Conservation (phyloP, 2,888 invertebrate genomes). For the Matsumyia berberina region DNA sequence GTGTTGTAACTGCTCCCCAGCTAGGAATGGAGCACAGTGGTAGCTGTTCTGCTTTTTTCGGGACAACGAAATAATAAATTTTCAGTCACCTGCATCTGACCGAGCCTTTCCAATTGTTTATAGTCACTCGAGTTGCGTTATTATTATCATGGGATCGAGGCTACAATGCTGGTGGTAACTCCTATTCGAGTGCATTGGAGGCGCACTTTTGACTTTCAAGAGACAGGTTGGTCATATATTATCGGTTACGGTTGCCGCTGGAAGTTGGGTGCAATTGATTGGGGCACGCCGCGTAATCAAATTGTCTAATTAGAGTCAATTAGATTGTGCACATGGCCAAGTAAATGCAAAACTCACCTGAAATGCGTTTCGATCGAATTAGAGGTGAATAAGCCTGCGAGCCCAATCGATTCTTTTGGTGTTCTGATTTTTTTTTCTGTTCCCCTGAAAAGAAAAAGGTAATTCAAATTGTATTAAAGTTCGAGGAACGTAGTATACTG, state of each 20-base stretch:
- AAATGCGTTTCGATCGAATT: constrained; percentile 51
- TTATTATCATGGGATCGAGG: constrained; percentile 68
- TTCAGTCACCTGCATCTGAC: constrained; percentile 58
- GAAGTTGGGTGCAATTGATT: constrained; percentile 42
- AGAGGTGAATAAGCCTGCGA: constrained; percentile 2
- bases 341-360: constrained; percentile 67
- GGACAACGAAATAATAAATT: constrained; percentile 69
- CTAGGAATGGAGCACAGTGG: constrained; percentile 12
- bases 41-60: constrained; percentile 23
- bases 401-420: constrained; percentile 36
- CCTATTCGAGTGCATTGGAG: constrained; percentile 51
- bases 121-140: constrained; percentile 26
- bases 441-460: constrained; percentile 50
- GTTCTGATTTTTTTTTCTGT: constrained; percentile 7
- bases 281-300: constrained; percentile 68
- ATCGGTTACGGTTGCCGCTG: constrained; percentile 13
- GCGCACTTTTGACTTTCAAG: constrained; percentile 72
- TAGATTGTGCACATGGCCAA: constrained; percentile 67
- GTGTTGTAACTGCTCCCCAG: constrained; percentile 43
- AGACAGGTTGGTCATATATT: constrained; percentile 58
- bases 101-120: constrained; percentile 53
- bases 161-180: constrained; percentile 66
- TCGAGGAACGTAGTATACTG: background rate
- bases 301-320: constrained; percentile 74
- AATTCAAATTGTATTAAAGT: constrained; percentile 11